Percentiles rank a stretch among this genome's conserved stretches.
Conservation (phyloP, 2,113 vertebrate genomes). For the Nycticebus coucang region DNA sequence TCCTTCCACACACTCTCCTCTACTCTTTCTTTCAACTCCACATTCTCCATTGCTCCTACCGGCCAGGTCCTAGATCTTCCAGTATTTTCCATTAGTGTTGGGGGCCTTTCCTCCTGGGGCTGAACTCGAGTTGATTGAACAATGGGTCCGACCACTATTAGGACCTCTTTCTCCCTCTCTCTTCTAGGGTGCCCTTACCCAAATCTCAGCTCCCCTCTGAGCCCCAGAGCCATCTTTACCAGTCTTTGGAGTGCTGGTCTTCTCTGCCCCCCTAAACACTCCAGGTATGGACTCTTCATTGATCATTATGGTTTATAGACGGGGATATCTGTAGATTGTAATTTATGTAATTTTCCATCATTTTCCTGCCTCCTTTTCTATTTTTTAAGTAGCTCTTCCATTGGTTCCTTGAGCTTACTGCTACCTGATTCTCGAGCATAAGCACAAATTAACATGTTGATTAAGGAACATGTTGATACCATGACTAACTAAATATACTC, state of each 20-base stretch:
- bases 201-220: not conserved
- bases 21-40: not conserved
- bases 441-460: not conserved
- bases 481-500: not conserved
- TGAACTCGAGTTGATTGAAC: not conserved
- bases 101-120: not conserved
- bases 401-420: not conserved
- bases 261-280: not conserved
- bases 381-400: not conserved
- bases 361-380: not conserved
- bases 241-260: not conserved
- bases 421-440: not conserved
- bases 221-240: not conserved
- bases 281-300: not conserved
- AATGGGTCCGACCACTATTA: not conserved
- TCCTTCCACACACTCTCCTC: not conserved
- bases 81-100: not conserved
- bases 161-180: not conserved
- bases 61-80: not conserved
- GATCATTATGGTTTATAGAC: not conserved
- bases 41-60: not conserved
- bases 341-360: not conserved
- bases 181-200: not conserved
- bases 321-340: not conserved
- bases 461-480: not conserved